These are phyloP conservation scores for Vesta saturnalis DNA, from an alignment of 2,888 invertebrate species.

Conservation along the genomic window DNA sequence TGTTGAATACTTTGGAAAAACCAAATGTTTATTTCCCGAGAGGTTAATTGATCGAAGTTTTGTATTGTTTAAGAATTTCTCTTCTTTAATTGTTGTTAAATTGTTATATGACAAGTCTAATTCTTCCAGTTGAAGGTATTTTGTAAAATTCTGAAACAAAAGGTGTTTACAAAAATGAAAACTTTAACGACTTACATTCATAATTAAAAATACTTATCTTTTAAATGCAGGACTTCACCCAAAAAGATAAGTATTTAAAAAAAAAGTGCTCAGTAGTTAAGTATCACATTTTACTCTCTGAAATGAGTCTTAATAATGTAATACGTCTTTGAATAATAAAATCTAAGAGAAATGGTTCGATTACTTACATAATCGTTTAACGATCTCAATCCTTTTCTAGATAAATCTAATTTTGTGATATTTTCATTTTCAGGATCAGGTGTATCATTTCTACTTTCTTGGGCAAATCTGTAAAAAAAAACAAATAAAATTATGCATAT, in stretches of 20 bases:
- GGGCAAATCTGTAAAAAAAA: slow-evolving; percentile 19
- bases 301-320: no score
- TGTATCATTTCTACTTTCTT: background rate
- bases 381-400: slow-evolving; percentile 19
- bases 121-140: slow-evolving; percentile 53
- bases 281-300: no score
- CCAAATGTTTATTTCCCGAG: slow-evolving; percentile 60
- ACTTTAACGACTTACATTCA: no score
- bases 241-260: no score
- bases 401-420: slow-evolving; percentile 20
- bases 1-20: slow-evolving; percentile 51
- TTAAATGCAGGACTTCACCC: no score
- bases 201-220: no score
- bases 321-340: background rate
- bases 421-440: slow-evolving; percentile 4
- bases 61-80: slow-evolving; percentile 59
- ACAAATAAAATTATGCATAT: background rate
- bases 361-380: slow-evolving; percentile 29
- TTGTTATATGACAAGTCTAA: slow-evolving; percentile 59
- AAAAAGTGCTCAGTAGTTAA: background rate
- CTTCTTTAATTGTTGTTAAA: slow-evolving; percentile 62
- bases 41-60: slow-evolving; percentile 63
- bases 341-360: background rate
- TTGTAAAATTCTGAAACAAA: slow-evolving; percentile 56
- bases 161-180: no score